Base-by-base conservation (phyloP, 2,888 invertebrate genomes). In the Dugesia japonica region DNA sequence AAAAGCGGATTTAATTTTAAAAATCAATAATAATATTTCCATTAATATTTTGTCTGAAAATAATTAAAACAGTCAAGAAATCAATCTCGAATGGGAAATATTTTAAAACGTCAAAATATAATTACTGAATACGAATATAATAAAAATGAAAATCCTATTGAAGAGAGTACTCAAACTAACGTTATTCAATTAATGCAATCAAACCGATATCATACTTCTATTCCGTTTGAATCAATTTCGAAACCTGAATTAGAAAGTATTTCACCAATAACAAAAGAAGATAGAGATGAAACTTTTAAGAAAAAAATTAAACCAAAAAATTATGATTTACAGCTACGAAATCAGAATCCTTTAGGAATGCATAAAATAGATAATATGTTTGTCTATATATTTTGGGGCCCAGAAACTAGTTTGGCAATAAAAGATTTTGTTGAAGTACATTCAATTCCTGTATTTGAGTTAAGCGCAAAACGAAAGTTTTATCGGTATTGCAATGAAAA, bases 371-470 rank as follows among this genome's bases (percentile, higher is more conserved):
- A 56, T 23, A 23, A 56, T n/a, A 20, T 56, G 23, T 56, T 20
- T 56, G n/a, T 56, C 4, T 56, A 23, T n/a, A 56, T 9, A 1
- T 56, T 56, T 56, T 56, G 56, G 56, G 56, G 4, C 23, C 56
- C 56, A 4, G 56, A 56, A 56, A 56, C 4, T 23, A n/a, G 23
- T n/a, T 9, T 56, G n/a, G n/a, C 56, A 23, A 20, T 56, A n/a
- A 56, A 56, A 56, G 56, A 56, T 56, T 56, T 56, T 23, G n/a
- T 56, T 56, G 56, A 56, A n/a, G 56, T 56, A 20, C 56, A 56
- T 56, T 56, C 56, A 1, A 56, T 56, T 13, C 56, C 56, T 4
- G 56, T 56, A 9, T 56, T 9, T 23, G 56, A 56, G 17, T n/a
- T 56, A 4, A 4, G 17, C 4, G 17, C n/a, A 1, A n/a, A 56